A percentile compares a stretch with the other conserved stretches of the same genome.
Evolutionary conservation across 1,140 invertebrate genomes (phyloP).

Genomic region (Drosophila oshimai): DNA sequence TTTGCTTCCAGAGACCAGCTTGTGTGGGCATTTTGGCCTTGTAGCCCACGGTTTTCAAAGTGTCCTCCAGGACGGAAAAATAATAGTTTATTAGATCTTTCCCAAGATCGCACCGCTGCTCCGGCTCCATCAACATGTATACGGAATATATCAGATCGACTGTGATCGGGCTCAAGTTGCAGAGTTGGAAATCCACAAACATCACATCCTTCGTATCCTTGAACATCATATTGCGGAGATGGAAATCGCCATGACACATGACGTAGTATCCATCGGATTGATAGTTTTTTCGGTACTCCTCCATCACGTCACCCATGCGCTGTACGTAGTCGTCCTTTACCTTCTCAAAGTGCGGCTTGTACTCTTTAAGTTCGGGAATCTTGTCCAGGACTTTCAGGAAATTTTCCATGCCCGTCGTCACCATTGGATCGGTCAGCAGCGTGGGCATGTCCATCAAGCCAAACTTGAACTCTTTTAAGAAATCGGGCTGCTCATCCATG

Average conservation of each 20-base stretch:
- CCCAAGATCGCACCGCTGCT: constrained; percentile 26
- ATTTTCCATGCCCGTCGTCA: constrained; percentile 26
- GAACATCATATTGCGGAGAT: constrained; percentile 63
- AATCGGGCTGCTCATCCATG: constrained; percentile 33
- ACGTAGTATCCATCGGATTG: constrained; percentile 41
- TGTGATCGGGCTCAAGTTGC: constrained; percentile 41
- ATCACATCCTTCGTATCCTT: constrained; percentile 49
- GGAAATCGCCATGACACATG: constrained; percentile 66
- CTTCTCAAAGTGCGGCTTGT: constrained; percentile 41
- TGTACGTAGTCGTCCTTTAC: constrained; percentile 5
- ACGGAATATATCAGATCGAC: constrained; percentile 54
- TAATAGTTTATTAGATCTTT: constrained; percentile 53
- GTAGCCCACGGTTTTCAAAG: constrained; percentile 47
- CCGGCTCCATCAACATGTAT: constrained; percentile 39
- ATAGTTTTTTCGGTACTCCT: constrained; percentile 29
- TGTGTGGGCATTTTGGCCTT: constrained; percentile 37
- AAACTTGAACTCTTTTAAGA: constrained; percentile 31
- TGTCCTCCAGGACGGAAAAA: constrained; percentile 33
- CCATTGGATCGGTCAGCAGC: constrained; percentile 11
- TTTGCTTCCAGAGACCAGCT: constrained; percentile 27
- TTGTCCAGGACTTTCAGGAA: constrained; percentile 42
- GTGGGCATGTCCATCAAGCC: constrained; percentile 26
- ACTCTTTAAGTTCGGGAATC: constrained; percentile 24
- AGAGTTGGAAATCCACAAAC: constrained; percentile 64
- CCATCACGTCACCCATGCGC: not conserved